Conservation (phyloP, 2,113 vertebrate species). For the Notarius lentiginosus region DNA sequence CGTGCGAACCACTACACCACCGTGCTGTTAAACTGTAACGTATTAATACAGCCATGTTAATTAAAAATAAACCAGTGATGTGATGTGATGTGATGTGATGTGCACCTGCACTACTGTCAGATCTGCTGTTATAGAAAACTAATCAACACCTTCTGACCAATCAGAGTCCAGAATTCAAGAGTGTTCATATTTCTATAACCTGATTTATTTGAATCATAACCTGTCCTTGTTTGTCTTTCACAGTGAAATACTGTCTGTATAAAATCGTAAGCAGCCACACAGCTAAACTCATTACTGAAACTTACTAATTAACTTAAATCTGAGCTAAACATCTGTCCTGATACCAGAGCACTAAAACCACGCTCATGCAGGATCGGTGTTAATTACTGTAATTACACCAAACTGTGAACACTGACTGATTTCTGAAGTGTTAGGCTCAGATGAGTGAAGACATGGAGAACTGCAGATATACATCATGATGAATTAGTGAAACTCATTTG, state of each 20-base stretch:
- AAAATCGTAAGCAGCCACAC: background rate
- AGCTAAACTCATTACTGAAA: background rate
- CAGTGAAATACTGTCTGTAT: background rate
- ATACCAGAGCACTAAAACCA: background rate
- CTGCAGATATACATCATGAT: background rate
- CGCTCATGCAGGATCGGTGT: background rate
- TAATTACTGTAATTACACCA: conserved; percentile 39
- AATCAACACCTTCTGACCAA: too few relatives aligned
- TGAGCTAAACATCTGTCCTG: background rate
- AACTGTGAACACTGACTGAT: conserved; percentile 18
- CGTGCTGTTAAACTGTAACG: too few relatives aligned
- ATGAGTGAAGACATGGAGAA: background rate
- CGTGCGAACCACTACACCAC: too few relatives aligned
- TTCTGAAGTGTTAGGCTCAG: conserved; percentile 21
- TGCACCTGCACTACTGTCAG: too few relatives aligned
- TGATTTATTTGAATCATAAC: background rate
- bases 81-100: too few relatives aligned
- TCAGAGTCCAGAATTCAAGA: too few relatives aligned
- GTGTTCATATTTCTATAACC: too few relatives aligned
- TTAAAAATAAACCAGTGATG: too few relatives aligned
- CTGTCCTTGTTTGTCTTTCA: background rate
- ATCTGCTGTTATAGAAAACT: too few relatives aligned
- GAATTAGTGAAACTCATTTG: conserved; percentile 14
- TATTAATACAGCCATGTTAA: too few relatives aligned
- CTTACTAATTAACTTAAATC: background rate